Evolutionary conservation across 2,888 invertebrate species (phyloP).

Genomic region (Ptilodon capucinus): DNA sequence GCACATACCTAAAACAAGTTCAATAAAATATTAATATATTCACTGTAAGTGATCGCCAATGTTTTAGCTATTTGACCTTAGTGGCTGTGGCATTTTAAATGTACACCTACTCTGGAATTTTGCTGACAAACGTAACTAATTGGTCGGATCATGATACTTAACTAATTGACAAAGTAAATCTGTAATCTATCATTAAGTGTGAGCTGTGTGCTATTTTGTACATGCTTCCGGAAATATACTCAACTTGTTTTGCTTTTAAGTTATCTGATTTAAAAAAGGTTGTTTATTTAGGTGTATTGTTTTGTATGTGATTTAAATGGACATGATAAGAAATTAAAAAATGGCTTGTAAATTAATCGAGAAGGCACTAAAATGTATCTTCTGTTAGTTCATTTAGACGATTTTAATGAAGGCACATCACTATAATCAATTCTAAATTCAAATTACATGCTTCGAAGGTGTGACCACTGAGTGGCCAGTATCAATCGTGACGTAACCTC

Average conservation of each 20-base stretch:
- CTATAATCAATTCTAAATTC: slow-evolving; percentile 24
- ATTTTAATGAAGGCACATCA: no score
- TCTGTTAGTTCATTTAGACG: no score
- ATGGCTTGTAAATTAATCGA: no score
- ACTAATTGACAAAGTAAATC: neutral
- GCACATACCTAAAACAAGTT: slow-evolving; percentile 29
- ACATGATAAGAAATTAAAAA: no score
- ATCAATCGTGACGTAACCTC: slow-evolving; percentile 35
- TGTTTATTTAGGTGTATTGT: no score
- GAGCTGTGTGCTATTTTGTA: neutral
- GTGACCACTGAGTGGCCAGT: slow-evolving; percentile 22
- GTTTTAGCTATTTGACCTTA: slow-evolving; percentile 42
- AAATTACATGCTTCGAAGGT: slow-evolving; percentile 33
- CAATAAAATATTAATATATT: slow-evolving; percentile 42
- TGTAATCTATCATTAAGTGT: neutral
- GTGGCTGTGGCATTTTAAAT: slow-evolving; percentile 35
- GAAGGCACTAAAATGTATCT: no score
- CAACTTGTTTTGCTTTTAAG: no score
- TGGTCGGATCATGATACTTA: neutral
- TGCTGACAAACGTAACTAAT: slow-evolving; percentile 13
- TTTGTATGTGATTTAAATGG: no score
- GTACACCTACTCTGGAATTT: slow-evolving; percentile 35
- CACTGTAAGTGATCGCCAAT: slow-evolving; percentile 35
- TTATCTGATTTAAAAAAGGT: no score
- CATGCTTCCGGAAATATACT: neutral